phyloP scores from a whole-genome alignment of 2,888 invertebrate species.

The Ophraella communa region DNA sequence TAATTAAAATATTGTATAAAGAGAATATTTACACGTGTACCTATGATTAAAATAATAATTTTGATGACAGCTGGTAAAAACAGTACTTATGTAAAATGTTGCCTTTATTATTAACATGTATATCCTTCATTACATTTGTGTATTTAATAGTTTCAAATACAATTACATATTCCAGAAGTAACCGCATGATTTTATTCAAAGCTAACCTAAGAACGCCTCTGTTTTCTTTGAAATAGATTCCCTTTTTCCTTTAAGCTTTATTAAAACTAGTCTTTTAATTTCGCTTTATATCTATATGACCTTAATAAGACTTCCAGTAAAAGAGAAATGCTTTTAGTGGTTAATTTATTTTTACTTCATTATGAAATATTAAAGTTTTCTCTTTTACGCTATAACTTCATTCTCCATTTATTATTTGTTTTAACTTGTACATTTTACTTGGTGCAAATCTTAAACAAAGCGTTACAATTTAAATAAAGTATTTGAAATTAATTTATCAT shows the following conservation, averaged over 20 bases:
- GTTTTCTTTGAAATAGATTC: conserved; percentile 1
- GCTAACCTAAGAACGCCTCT: not conserved
- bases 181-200: not conserved
- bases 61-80: too few species aligned
- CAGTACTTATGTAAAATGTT: too few species aligned
- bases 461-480: too few species aligned
- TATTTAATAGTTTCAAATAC: too few species aligned
- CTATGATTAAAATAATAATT: too few species aligned
- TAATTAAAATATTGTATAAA: too few species aligned
- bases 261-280: conserved; percentile 19
- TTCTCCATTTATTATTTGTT: not conserved
- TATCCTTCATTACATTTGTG: too few species aligned
- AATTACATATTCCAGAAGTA: not conserved
- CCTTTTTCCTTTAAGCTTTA: not conserved
- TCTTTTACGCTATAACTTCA: not conserved
- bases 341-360: not conserved
- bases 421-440: not conserved
- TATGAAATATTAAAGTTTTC: not conserved
- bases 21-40: too few species aligned
- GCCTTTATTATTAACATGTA: too few species aligned
- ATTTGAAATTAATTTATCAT: too few species aligned
- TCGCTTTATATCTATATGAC: conserved; percentile 13
- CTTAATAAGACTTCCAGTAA: not conserved
- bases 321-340: not conserved
- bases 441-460: too few species aligned